Conservation (phyloP, 2,113 vertebrate species). For the Pitta sordida region DNA sequence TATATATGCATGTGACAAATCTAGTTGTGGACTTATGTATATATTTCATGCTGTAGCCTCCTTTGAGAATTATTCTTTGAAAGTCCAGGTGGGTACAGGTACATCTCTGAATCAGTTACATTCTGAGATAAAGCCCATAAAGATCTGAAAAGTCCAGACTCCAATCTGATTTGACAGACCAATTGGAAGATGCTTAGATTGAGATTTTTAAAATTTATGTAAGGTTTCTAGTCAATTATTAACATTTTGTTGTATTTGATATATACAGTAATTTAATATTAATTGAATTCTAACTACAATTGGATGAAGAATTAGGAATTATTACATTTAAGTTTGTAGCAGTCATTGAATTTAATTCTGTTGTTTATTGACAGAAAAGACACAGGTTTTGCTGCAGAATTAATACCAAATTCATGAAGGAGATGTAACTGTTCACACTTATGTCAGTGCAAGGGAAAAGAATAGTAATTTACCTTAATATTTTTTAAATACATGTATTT, state of each 20-base stretch:
- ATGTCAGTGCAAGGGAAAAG: neutral
- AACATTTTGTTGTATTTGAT: neutral
- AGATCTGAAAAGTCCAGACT: neutral
- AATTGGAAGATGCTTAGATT: neutral
- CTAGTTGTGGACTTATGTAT: neutral
- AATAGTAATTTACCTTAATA: neutral
- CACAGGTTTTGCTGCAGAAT: neutral
- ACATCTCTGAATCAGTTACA: neutral
- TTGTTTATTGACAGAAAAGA: neutral
- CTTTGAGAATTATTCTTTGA: neutral
- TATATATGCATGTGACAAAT: neutral
- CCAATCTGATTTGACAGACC: neutral
- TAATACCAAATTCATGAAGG: neutral
- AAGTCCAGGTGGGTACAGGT: neutral
- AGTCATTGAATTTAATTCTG: neutral
- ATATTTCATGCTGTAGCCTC: neutral
- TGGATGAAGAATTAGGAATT: neutral
- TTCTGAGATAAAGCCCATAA: neutral
- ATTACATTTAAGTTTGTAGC: neutral
- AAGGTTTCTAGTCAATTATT: neutral
- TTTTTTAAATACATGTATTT: neutral
- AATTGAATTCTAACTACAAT: neutral
- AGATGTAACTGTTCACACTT: neutral
- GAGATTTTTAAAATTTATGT: neutral
- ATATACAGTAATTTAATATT: neutral